A percentile compares a stretch with the other conserved stretches of the same genome.
Conservation (phyloP, 2,113 vertebrate species). For the Haliaeetus leucogaster region DNA sequence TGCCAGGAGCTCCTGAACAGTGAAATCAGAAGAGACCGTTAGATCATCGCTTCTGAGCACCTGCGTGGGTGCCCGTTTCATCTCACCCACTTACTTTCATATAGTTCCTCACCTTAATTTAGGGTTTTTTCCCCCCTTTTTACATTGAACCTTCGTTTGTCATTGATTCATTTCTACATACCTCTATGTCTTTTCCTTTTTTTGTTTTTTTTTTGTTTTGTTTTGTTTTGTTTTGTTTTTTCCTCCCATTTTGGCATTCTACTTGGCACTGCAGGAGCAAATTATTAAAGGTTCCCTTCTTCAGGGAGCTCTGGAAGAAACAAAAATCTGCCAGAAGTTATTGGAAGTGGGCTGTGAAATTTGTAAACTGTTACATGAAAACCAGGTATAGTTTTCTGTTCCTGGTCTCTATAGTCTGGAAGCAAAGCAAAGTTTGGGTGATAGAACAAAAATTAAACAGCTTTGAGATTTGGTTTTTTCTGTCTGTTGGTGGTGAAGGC, state of each 20-base stretch:
- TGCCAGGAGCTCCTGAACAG: background rate
- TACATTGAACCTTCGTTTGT: background rate
- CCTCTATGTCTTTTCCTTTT: background rate
- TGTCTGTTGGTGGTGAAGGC: background rate
- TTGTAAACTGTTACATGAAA: background rate
- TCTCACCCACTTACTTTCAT: background rate
- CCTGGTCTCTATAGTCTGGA: background rate
- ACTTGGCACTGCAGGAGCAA: background rate
- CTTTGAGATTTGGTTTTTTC: background rate
- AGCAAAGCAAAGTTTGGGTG: background rate
- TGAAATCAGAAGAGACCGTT: background rate
- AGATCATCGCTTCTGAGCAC: background rate
- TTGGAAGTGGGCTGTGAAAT: background rate
- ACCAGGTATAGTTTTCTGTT: background rate
- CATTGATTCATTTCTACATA: background rate
- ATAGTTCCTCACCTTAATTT: background rate
- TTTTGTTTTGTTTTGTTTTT: background rate
- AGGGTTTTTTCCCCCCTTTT: background rate
- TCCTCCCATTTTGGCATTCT: background rate
- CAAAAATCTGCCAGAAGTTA: background rate
- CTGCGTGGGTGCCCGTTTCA: rapidly evolving
- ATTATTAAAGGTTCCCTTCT: background rate
- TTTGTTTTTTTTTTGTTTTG: no score
- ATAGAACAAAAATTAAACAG: background rate
- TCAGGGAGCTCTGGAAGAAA: background rate